Conservation (phyloP, 1,140 invertebrate species). For the Drosophila tsacasi region DNA sequence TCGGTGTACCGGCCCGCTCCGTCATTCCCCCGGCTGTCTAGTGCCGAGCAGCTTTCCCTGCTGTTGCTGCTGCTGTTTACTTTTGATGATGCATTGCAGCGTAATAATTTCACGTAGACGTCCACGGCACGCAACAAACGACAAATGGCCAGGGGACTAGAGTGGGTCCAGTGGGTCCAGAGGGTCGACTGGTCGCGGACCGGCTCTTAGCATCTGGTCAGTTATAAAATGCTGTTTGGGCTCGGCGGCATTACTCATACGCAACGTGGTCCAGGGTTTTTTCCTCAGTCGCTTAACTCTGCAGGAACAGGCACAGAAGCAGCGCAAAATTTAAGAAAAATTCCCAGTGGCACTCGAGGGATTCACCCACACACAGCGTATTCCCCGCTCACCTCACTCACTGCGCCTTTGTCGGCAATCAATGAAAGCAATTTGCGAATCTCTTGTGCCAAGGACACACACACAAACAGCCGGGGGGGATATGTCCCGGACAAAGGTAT, state of each 20-base stretch:
- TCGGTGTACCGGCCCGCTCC: slow-evolving; percentile 12
- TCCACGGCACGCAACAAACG: slow-evolving; percentile 65
- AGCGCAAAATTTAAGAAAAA: slow-evolving; percentile 40
- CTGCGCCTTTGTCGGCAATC: slow-evolving; percentile 70
- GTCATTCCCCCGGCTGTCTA: slow-evolving; percentile 35
- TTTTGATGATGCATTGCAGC: slow-evolving; percentile 80
- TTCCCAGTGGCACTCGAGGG: slow-evolving; percentile 20
- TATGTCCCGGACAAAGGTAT: slow-evolving; percentile 42
- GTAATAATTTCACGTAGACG: slow-evolving; percentile 79
- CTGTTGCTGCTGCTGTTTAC: slow-evolving; percentile 62
- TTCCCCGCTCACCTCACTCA: slow-evolving; percentile 25
- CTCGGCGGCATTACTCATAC: slow-evolving; percentile 54
- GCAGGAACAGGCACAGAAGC: not conserved
- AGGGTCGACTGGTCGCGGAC: slow-evolving; percentile 32
- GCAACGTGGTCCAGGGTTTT: slow-evolving; percentile 35
- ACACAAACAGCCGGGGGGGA: slow-evolving; percentile 17
- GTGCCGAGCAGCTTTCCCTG: slow-evolving; percentile 27
- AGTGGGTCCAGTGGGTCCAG: slow-evolving; percentile 23
- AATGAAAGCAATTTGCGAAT: slow-evolving; percentile 82
- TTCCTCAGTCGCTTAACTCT: slow-evolving; percentile 13
- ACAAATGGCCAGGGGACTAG: slow-evolving; percentile 38
- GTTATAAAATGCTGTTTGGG: slow-evolving; percentile 61
- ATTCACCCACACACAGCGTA: slow-evolving; percentile 9
- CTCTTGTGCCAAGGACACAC: slow-evolving; percentile 69
- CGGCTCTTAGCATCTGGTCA: slow-evolving; percentile 48